Percentiles rank a stretch among this genome's conserved stretches.
These are phyloP conservation scores for Oncorhynchus masou DNA, from an alignment of 2,113 vertebrate genomes.

Conservation along the genomic window DNA sequence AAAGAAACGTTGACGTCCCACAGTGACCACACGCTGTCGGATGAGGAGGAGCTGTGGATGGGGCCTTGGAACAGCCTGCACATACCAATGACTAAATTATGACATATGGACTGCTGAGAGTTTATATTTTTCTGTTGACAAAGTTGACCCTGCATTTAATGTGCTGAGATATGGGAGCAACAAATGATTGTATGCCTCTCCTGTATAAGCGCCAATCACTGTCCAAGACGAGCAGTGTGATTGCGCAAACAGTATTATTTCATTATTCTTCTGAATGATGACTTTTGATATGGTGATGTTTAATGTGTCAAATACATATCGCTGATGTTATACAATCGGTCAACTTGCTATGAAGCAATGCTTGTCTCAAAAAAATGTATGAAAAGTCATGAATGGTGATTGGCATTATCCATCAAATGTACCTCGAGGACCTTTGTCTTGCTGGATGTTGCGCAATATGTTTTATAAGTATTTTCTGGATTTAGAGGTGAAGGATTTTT, in stretches of 20 bases:
- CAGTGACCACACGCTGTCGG: slow-evolving; percentile 86
- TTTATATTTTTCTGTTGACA: slow-evolving; percentile 1
- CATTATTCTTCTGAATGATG: slow-evolving; percentile 19
- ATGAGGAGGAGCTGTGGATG: slow-evolving; percentile 98
- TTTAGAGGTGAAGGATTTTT: not conserved
- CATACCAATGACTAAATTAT: slow-evolving; percentile 99
- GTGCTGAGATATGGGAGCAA: slow-evolving; percentile 1
- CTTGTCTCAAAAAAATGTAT: slow-evolving; percentile 22
- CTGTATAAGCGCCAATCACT: slow-evolving; percentile 75
- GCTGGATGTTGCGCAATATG: not conserved
- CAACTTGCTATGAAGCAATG: slow-evolving; percentile 48
- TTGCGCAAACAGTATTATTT: slow-evolving; percentile 43
- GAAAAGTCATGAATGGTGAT: slow-evolving; percentile 10
- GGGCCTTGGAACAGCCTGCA: slow-evolving; percentile 98
- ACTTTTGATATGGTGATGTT: not conserved
- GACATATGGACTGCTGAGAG: slow-evolving; percentile 59
- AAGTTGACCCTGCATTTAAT: too few relatives aligned
- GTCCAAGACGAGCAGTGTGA: slow-evolving; percentile 42
- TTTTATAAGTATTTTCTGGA: slow-evolving; percentile 18
- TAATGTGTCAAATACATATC: slow-evolving; percentile 32
- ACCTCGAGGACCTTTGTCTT: slow-evolving; percentile 2
- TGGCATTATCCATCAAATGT: slow-evolving; percentile 28
- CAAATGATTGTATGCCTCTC: slow-evolving; percentile 57
- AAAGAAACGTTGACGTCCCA: slow-evolving; percentile 81
- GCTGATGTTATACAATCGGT: slow-evolving; percentile 28